Base-by-base conservation (phyloP, 1,140 invertebrate genomes). In the Penaeus japonicus region DNA sequence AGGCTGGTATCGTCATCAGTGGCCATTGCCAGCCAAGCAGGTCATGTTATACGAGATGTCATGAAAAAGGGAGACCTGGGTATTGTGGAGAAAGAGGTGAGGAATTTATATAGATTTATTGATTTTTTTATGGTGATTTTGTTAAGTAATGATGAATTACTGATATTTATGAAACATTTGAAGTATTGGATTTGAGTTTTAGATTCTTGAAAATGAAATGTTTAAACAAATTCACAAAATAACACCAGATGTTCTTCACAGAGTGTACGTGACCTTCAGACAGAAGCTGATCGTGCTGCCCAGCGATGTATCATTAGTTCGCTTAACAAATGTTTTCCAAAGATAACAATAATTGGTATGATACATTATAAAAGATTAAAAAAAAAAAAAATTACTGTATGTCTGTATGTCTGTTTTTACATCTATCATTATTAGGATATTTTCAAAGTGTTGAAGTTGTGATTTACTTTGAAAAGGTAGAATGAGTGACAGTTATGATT, bases 181-280 rank as follows among this genome's bases (percentile, higher is more conserved):
- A 5, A 7, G n/a, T 70, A 15, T 70, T n/a, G 10, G 3, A 39
- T 39, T 39, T 4, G 2, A 39, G 35, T 7, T n/a, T 39, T 39
- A 39, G 47, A 47, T 15, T 47, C 47, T 12, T 7, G 15, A 47
- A 15, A 12, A 10, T 47, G 10, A n/a, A 54, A 27, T 77, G n/a
- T 82, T 84, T 22, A 78, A 15, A 2, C 47, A 39, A 57, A 20
- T 2, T 27, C n/a, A n/a, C n/a, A n/a, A n/a, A n/a, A n/a, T n/a
- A n/a, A n/a, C n/a, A n/a, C n/a, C n/a, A n/a, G n/a, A n/a, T 27
- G 89, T 7, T 54, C 88, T 78, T 89, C 93, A 82, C 92, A 97
- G 94, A 97, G 96, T n/a, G 95, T 95, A 90, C 96, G 98, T 94
- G 98, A 99, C 94, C 94, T 98, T 27, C 98, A 99, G 94, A 99